phyloP scores from a whole-genome alignment of 1,140 invertebrate genomes.

The Hermatobates lingyangjiaoensis region DNA sequence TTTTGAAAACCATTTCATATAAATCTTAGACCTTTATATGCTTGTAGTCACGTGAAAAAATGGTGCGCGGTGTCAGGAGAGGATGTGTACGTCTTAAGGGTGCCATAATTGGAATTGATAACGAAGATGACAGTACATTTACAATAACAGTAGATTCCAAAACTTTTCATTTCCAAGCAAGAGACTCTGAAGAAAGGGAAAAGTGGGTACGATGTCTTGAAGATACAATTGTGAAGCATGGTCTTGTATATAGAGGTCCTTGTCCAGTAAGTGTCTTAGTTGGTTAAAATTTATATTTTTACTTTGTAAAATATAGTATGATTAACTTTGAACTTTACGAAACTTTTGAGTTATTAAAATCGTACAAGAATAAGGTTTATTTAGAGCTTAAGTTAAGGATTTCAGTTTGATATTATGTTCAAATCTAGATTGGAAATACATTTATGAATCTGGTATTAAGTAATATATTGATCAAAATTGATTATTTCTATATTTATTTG shows the following conservation, averaged over 20 bases:
- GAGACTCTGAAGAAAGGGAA: slow-evolving; percentile 82
- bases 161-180: slow-evolving; percentile 94
- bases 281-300: too few species aligned
- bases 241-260: slow-evolving; percentile 28
- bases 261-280: slow-evolving; percentile 10
- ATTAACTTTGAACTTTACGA: too few species aligned
- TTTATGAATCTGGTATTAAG: too few species aligned
- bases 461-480: too few species aligned
- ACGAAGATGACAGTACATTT: slow-evolving; percentile 97
- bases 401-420: too few species aligned
- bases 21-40: slow-evolving; percentile 4
- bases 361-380: too few species aligned
- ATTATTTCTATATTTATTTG: too few species aligned
- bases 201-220: slow-evolving; percentile 89
- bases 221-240: slow-evolving; percentile 76
- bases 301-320: too few species aligned
- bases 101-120: slow-evolving; percentile 94
- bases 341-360: too few species aligned
- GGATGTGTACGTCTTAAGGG: slow-evolving; percentile 87
- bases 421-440: too few species aligned
- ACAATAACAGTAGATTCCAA: slow-evolving; percentile 98
- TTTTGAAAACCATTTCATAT: neutral
- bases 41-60: slow-evolving; percentile 90
- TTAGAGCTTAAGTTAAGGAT: too few species aligned
- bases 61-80: slow-evolving; percentile 85